These are phyloP conservation scores for Sus cebifrons DNA, from an alignment of 2,797 vertebrate species.

Conservation along the genomic window DNA sequence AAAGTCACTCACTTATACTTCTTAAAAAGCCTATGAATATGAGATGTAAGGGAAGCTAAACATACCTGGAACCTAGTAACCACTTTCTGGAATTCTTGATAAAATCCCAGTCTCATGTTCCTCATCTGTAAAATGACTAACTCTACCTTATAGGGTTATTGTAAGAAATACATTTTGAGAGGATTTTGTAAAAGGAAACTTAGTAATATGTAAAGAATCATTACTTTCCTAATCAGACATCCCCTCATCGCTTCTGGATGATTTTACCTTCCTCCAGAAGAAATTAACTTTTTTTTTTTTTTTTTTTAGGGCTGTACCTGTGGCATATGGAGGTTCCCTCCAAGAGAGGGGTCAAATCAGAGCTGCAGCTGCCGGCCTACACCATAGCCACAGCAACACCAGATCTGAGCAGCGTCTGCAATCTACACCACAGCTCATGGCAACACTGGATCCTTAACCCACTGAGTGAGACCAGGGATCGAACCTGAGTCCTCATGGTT, in stretches of 20 bases:
- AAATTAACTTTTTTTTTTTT: neutral
- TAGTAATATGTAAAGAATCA: slow-evolving; percentile 51
- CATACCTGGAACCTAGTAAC: neutral
- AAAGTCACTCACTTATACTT: neutral
- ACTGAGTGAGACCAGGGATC: no score
- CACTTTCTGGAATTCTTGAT: neutral
- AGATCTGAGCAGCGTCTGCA: no score
- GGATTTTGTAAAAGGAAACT: slow-evolving; percentile 28
- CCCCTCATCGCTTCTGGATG: slow-evolving; percentile 14
- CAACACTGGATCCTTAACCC: no score
- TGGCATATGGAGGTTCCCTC: no score
- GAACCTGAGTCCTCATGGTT: no score
- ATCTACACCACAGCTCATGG: no score
- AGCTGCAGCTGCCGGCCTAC: no score
- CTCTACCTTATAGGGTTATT: neutral
- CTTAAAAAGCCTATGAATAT: slow-evolving; percentile 33
- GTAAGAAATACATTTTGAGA: slow-evolving; percentile 12
- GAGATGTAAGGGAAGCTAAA: neutral
- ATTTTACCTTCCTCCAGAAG: slow-evolving; percentile 13
- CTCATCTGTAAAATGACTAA: slow-evolving; percentile 18
- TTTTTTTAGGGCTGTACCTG: no score
- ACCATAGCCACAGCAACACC: no score
- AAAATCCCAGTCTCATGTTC: neutral
- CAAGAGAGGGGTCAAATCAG: no score
- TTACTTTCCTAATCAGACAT: neutral